Conservation (phyloP, 1,140 invertebrate species). For the Heliconius eleuchia region DNA sequence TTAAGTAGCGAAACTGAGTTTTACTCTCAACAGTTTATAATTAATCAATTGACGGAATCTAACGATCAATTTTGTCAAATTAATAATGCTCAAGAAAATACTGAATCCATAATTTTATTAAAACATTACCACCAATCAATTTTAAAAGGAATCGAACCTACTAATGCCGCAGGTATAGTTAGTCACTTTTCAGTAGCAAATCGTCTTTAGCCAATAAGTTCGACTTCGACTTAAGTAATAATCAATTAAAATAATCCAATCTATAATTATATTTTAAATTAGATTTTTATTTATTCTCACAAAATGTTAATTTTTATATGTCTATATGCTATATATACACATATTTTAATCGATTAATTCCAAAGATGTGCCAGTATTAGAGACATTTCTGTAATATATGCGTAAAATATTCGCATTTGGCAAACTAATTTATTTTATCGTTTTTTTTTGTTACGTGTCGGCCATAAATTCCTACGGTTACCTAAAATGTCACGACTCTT, state of each 20-base stretch:
- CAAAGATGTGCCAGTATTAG: not conserved
- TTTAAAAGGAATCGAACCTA: too few relatives aligned
- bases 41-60: not conserved
- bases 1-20: too few relatives aligned
- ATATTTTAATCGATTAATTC: not conserved
- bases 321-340: not conserved
- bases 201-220: too few relatives aligned
- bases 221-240: too few relatives aligned
- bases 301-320: not conserved
- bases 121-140: too few relatives aligned
- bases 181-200: too few relatives aligned
- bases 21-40: not conserved
- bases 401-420: not conserved
- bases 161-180: too few relatives aligned
- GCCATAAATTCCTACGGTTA: conserved; percentile 3
- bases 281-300: not conserved
- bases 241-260: too few relatives aligned
- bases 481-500: not conserved
- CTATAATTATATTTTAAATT: not conserved
- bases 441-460: not conserved
- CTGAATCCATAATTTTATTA: too few relatives aligned
- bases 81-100: too few relatives aligned
- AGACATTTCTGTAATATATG: conserved; percentile 5
- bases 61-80: too few relatives aligned
- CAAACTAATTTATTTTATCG: conserved; percentile 5